phyloP scores from a whole-genome alignment of 2,797 vertebrate genomes.

The Chiroxiphia lanceolata region DNA sequence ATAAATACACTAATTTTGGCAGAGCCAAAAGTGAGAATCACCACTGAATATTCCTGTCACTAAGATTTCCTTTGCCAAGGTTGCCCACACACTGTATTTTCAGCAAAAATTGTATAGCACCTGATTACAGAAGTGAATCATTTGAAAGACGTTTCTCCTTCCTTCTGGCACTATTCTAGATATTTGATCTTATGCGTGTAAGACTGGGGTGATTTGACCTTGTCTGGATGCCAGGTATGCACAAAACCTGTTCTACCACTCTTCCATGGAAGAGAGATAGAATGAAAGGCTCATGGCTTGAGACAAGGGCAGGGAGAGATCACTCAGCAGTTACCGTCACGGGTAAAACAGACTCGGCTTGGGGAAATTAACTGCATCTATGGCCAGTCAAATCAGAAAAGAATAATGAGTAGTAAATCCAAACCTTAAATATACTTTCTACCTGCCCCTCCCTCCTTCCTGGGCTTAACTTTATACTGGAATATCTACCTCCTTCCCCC shows the following conservation, averaged over 20 bases:
- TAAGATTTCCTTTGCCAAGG: neutral
- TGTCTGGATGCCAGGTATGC: neutral
- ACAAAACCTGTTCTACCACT: neutral
- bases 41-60: neutral
- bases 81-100: neutral
- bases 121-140: neutral
- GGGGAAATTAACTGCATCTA: neutral
- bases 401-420: neutral
- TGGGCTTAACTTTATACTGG: neutral
- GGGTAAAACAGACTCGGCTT: neutral
- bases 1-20: neutral
- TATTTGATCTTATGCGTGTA: neutral
- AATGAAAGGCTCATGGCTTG: fast-evolving
- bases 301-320: neutral
- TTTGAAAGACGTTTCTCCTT: neutral
- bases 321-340: neutral
- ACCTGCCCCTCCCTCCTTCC: fast-evolving
- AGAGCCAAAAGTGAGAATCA: neutral
- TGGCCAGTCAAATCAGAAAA: neutral
- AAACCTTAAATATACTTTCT: neutral
- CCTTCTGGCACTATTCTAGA: neutral
- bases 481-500: neutral
- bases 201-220: neutral
- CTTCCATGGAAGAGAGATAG: neutral
- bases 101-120: neutral